phyloP scores from a whole-genome alignment of 2,888 invertebrate genomes.

The Macaria liturata region DNA sequence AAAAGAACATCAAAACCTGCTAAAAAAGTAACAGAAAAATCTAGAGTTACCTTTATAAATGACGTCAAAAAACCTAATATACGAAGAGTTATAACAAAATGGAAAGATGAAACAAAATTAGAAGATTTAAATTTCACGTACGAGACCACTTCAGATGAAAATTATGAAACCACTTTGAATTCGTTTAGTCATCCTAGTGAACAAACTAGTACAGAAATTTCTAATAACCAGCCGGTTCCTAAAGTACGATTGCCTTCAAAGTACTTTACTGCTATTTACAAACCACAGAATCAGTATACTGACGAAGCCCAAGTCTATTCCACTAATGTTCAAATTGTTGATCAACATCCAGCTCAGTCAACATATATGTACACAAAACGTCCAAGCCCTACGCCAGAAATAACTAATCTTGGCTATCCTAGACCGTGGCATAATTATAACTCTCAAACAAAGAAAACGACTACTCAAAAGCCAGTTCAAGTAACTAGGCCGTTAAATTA shows the following conservation, averaged over 20 bases:
- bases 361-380: slow-evolving; percentile 61
- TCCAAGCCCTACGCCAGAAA: slow-evolving; percentile 63
- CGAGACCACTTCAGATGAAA: slow-evolving; percentile 53
- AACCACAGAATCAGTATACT: slow-evolving; percentile 41
- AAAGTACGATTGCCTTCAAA: slow-evolving; percentile 39
- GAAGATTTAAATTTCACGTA: slow-evolving; percentile 71
- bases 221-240: slow-evolving; percentile 35
- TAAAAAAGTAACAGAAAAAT: slow-evolving; percentile 30
- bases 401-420: slow-evolving; percentile 75
- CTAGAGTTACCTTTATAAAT: slow-evolving; percentile 8
- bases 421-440: slow-evolving; percentile 52
- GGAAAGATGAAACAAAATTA: slow-evolving; percentile 76
- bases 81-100: slow-evolving; percentile 77
- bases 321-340: slow-evolving; percentile 59
- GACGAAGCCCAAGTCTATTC: slow-evolving; percentile 60
- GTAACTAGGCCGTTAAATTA: slow-evolving; percentile 58
- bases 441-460: slow-evolving; percentile 45
- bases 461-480: slow-evolving; percentile 57
- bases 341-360: slow-evolving; percentile 55
- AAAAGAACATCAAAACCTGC: slow-evolving; percentile 11
- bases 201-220: slow-evolving; percentile 35
- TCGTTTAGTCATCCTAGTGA: slow-evolving; percentile 33
- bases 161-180: slow-evolving; percentile 36
- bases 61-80: slow-evolving; percentile 53
- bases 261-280: slow-evolving; percentile 36